Evolutionary conservation across 2,797 vertebrate genomes (phyloP).

Genomic region (Propithecus perrieri): DNA sequence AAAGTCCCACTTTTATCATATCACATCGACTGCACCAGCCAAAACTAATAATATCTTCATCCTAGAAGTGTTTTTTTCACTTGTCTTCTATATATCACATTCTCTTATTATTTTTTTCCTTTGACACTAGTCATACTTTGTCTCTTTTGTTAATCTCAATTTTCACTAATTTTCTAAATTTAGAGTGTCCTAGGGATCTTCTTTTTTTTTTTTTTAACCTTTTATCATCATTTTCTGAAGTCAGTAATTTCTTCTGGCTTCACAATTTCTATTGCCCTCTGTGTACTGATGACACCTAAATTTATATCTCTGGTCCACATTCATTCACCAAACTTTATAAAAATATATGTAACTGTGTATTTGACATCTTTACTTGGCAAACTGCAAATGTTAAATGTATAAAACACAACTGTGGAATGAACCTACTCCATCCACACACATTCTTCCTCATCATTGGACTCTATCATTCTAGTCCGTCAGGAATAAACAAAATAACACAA

Average conservation of each 20-base stretch:
- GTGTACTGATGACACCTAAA: background rate
- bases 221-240: background rate
- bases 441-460: background rate
- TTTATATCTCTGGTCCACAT: background rate
- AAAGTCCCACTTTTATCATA: background rate
- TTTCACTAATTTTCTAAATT: background rate
- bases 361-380: background rate
- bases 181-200: background rate
- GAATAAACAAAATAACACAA: background rate
- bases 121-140: background rate
- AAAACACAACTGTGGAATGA: background rate
- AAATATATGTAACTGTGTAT: background rate
- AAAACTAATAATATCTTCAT: background rate
- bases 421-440: background rate
- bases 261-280: background rate
- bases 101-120: background rate
- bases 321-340: background rate
- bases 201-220: background rate
- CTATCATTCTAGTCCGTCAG: background rate
- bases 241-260: background rate
- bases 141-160: background rate
- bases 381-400: background rate
- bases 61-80: background rate
- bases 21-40: background rate
- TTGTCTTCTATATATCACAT: background rate